Conservation (phyloP, 1,140 invertebrate species). For the Aphelinus certus region DNA sequence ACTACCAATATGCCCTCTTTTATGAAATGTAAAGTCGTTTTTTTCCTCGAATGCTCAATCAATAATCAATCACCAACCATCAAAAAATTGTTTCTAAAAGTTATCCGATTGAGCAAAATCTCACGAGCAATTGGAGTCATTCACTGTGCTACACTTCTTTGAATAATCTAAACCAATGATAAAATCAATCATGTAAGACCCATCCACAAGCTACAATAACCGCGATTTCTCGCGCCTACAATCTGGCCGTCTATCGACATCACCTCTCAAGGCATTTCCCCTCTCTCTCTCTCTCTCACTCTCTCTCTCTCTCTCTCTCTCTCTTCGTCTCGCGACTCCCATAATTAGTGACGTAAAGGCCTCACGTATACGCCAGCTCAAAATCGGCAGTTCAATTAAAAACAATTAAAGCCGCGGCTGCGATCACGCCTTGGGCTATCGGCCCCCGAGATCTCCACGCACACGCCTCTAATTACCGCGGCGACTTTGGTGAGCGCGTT, state of each 20-base stretch:
- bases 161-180: background rate
- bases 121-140: no score
- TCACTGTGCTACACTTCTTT: no score
- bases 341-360: slow-evolving; percentile 13
- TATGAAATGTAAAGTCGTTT: no score
- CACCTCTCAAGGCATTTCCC: no score
- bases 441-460: background rate
- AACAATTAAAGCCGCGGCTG: slow-evolving; percentile 8
- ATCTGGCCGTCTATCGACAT: no score
- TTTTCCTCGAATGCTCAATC: no score
- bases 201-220: background rate
- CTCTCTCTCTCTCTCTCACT: background rate
- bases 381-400: slow-evolving; percentile 23
- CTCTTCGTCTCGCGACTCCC: background rate
- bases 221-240: background rate
- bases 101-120: no score
- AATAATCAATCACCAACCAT: no score
- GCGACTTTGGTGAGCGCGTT: background rate
- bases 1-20: no score
- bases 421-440: slow-evolving; percentile 4
- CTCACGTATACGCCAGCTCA: background rate
- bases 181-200: background rate
- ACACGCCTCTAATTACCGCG: background rate
- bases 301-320: background rate
- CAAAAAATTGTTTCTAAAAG: no score